phyloP scores from a whole-genome alignment of 1,140 invertebrate genomes.

The Bombus pascuorum region DNA sequence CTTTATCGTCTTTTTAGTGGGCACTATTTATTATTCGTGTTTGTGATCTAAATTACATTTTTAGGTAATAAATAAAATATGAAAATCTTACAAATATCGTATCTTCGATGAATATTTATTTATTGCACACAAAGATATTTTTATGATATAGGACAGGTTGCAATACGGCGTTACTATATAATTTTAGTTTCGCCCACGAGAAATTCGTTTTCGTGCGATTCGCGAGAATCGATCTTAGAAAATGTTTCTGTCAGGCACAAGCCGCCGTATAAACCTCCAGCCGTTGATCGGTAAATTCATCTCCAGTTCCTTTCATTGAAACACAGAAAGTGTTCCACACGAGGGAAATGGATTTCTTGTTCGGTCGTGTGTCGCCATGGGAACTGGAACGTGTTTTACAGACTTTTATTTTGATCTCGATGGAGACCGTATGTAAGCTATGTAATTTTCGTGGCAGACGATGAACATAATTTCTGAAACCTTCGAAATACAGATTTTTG shows the following conservation, averaged over 20 bases:
- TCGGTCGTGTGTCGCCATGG: conserved; percentile 23
- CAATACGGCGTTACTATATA: neutral
- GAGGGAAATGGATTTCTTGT: conserved; percentile 33
- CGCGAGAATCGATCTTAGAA: conserved; percentile 35
- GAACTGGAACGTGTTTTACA: conserved; percentile 33
- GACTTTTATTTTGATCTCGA: conserved; percentile 29
- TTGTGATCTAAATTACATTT: too few relatives aligned
- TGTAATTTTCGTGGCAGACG: conserved; percentile 7
- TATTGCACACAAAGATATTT: too few relatives aligned
- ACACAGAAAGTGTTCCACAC: conserved; percentile 40
- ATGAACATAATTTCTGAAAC: conserved; percentile 15
- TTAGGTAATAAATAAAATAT: too few relatives aligned
- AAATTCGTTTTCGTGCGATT: conserved; percentile 19
- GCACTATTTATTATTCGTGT: too few relatives aligned
- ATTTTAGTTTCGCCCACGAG: neutral
- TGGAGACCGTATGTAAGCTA: conserved; percentile 24
- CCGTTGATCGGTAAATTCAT: conserved; percentile 48
- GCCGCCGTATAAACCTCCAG: conserved; percentile 39
- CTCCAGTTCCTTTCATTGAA: conserved; percentile 33
- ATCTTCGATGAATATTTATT: too few relatives aligned
- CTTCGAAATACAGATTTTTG: neutral
- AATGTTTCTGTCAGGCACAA: conserved; percentile 43
- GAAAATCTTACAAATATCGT: too few relatives aligned
- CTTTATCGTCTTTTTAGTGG: too few relatives aligned
- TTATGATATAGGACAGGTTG: too few relatives aligned